Evolutionary conservation across 2,113 vertebrate genomes (phyloP).

Genomic region (Syngnathus typhle): DNA sequence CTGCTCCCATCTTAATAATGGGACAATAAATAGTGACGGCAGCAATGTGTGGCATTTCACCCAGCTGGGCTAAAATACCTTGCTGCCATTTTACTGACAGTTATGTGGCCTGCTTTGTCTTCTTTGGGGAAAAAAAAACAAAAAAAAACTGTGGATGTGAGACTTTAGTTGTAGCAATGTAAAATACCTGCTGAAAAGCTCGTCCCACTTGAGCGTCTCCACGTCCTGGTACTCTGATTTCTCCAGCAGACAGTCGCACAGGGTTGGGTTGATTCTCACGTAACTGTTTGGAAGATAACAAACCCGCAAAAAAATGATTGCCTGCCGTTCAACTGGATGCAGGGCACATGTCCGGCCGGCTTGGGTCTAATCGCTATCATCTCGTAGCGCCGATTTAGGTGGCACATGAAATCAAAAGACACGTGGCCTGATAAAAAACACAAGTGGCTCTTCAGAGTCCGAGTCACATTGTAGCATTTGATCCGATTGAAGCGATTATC

Average conservation of each 20-base stretch:
- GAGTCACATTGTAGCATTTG: constrained; percentile 39
- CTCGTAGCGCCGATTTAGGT: neutral
- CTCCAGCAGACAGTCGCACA: constrained; percentile 90
- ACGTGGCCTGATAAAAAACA: constrained; percentile 10
- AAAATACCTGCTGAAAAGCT: constrained; percentile 82
- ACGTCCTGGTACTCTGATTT: constrained; percentile 83
- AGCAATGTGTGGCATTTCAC: too few species aligned
- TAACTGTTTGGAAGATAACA: constrained; percentile 64
- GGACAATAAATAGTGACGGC: too few species aligned
- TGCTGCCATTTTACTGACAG: too few species aligned
- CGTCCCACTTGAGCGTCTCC: constrained; percentile 83
- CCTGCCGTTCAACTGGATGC: neutral
- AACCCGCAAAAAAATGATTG: neutral
- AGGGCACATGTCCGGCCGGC: neutral
- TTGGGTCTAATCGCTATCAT: constrained; percentile 4
- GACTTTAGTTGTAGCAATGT: neutral
- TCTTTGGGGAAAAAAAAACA: too few species aligned
- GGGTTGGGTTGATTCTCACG: constrained; percentile 79
- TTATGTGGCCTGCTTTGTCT: too few species aligned
- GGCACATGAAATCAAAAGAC: neutral
- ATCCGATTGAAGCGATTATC: constrained; percentile 18
- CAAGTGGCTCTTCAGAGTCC: neutral
- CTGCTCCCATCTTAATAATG: too few species aligned
- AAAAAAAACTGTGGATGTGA: too few species aligned
- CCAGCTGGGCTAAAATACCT: too few species aligned